Base-by-base conservation (phyloP, 2,797 vertebrate genomes). In the Aratinga solstitialis region DNA sequence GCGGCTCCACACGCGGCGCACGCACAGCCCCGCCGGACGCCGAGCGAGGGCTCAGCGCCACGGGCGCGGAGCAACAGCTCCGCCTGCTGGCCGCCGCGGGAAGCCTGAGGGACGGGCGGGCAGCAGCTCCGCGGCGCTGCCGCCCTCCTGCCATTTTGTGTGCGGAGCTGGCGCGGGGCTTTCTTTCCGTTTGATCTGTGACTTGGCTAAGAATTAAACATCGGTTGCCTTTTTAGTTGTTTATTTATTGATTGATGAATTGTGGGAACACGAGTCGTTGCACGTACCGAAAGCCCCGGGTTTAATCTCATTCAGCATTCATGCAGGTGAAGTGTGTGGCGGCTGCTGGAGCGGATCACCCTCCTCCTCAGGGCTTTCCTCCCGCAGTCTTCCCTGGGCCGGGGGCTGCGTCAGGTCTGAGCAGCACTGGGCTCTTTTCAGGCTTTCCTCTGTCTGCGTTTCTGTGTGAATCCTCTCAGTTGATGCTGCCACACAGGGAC, bases 271-370 rank as follows among this genome's bases (percentile, higher is more conserved):
- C 4, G 14, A 19, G 27, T 16, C 5, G 14, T n/a, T 16, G 38
- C 54, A 10, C 6, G 3, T 18, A 29, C 12, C 40, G 10, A 38
- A 45, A 75, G n/a, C 26, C 9, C 12, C 10, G 50, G 4, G 13
- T 22, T 10, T 38, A 34, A 5, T 7, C 20, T 30, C 5, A 2
- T 6, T 29, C 45, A 12, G 40, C 40, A 32, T 29, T 18, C 4
- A 1, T 4, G 7, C 0, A 1, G 5, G 21, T 15, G 14, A 42
- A 26, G 24, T 1, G 29, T 23, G 22, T 23, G 27, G 40, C 1
- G 5, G 53, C 42, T 30, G 47, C 34, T 38, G 47, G 24, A 3
- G 2, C 11, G 21, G 14, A 45, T 24, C 2, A 2, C n/a, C 20
- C 21, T 27, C 4, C 30, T 73, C 42, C 20, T 62, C 53, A 13